Base-by-base conservation (phyloP, 2,888 invertebrate species). In the Agrotis clavis region DNA sequence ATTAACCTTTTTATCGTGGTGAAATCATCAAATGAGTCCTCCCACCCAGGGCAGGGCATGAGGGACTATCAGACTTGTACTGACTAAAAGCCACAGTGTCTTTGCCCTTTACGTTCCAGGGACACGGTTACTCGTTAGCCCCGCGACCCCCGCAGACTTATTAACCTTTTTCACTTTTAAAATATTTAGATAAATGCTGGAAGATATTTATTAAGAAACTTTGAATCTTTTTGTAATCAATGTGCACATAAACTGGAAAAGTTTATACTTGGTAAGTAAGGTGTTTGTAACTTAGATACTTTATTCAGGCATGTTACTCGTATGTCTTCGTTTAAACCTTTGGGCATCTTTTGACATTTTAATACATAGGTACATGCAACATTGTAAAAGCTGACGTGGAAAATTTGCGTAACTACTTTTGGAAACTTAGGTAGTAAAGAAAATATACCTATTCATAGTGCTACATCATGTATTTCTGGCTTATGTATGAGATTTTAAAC, bases 301-400 rank as follows among this genome's bases (percentile, higher is more conserved):
- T 76, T 62, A 54, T 71, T 64, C 35, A 59, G 59, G 30, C 25
- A 71, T 25, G 18, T 64, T 54, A n/a, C n/a, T n/a, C n/a, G n/a
- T n/a, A 54, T 54, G 54, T 54, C 9, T 61, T 74, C 69, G 14
- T 13, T 4, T 70, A 63, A 70, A 18, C 45, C 19, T 66, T 16
- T 48, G 25, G 7, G n/a, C 6, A 72, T 67, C 18, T 77, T 71
- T 70, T 25, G 16, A 47, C n/a, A 51, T 30, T 19, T 21, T 61
- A 18, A 48, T 47, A 45, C 9, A 4, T 47, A 54, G 9, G 11
- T 63, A 62, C 19, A 21, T 30, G 19, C 7, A 59, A 54, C 18
- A 16, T 45, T 51, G 14, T 61, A 30, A 50, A 61, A 51, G 3
- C 45, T 47, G 53, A 51, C 25, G 19, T 16, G n/a, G 35, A 35